Evolutionary conservation across 1,140 invertebrate species (phyloP), one percentile per base, ranked within the genome.

Genomic region (Acromyrmex heyeri): DNA sequence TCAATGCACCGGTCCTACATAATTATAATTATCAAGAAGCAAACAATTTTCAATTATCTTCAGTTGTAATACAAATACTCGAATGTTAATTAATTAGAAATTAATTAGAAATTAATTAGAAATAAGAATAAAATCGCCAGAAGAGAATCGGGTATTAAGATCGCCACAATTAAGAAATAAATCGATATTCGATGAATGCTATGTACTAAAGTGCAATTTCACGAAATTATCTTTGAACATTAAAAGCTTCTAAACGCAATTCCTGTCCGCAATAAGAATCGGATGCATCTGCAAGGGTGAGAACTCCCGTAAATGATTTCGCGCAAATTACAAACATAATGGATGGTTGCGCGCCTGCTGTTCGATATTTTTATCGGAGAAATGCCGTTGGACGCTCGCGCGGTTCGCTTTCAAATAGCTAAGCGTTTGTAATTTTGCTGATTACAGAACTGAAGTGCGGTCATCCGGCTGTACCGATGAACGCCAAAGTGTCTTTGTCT

Each of bases 381-480:
- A 30, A 38, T 55, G 50, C 48, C 8, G 27, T 53, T 44, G 73
- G 16, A 38, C 24, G 34, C 79, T 38, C 21, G 21, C 34, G 72
- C 24, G 34, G 2, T 16, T 21, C 7, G 3, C 34, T 48, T 14
- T 73, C 75, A 57, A 55, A 55, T 62, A 48, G 57, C 44, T 79
- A 21, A 89, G 57, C 44, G 34, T n/a, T n/a, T 55, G 81, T 72
- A 62, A 90, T 90, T 90, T 82, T 92, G 73, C 76, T 90, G 61
- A 86, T 93, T 91, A 70, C 94, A 96, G 96, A 95, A 88, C 91
- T 93, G 85, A 95, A 95, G 93, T 98, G 97, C 93, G 97, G 97
- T 34, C 97, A 97, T 93, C 98, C 98, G 79, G 97, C 98, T 34
- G 97, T 98, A 87, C 98, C 98, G 38, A 95, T 97, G 65, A 98